Conservation (phyloP, 1,140 invertebrate genomes). For the Nasonia vitripennis region DNA sequence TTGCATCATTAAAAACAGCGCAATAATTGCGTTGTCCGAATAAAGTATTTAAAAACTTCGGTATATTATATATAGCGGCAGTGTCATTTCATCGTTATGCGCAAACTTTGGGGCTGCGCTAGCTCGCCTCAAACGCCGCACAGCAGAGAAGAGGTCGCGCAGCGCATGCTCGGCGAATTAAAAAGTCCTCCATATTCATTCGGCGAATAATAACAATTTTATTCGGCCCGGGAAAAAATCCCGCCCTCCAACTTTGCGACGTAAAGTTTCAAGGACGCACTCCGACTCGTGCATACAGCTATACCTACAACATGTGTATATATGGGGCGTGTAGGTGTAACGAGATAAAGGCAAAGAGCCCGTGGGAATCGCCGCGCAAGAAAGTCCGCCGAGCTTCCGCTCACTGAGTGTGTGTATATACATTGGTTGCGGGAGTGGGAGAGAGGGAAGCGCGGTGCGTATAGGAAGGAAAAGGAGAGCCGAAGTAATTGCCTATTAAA, state of each 20-base stretch:
- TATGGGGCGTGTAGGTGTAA: not conserved
- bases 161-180: not conserved
- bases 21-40: slow-evolving; percentile 18
- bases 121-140: not conserved
- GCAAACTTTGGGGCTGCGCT: not conserved
- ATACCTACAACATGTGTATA: slow-evolving; percentile 1
- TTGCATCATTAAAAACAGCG: slow-evolving; percentile 32
- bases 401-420: not conserved
- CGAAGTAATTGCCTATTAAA: slow-evolving; percentile 52
- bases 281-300: not conserved
- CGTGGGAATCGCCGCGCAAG: slow-evolving; percentile 43
- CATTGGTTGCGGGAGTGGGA: not conserved
- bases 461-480: slow-evolving; percentile 11
- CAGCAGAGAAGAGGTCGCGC: not conserved
- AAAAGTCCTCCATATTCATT: slow-evolving; percentile 42
- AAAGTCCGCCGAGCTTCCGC: slow-evolving; percentile 17
- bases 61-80: not conserved
- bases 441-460: not conserved
- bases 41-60: slow-evolving; percentile 33
- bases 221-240: slow-evolving; percentile 3
- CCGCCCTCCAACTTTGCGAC: not conserved
- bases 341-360: slow-evolving; percentile 25
- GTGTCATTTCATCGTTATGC: slow-evolving; percentile 40
- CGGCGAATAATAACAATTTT: slow-evolving; percentile 44
- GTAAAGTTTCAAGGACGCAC: slow-evolving; percentile 44